Base-by-base conservation (phyloP, 1,140 invertebrate species). In the Drosophila repletoides region DNA sequence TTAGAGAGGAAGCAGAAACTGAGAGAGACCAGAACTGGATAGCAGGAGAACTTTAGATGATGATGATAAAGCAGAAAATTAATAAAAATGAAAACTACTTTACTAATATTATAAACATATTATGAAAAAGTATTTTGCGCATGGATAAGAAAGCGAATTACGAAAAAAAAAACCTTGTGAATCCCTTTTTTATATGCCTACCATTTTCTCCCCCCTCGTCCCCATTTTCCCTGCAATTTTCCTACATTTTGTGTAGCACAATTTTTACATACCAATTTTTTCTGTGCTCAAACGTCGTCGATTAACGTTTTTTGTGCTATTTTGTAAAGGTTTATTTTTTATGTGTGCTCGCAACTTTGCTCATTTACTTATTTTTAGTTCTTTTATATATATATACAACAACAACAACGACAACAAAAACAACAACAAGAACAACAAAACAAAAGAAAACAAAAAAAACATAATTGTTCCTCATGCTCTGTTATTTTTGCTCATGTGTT, bases 81-180 rank as follows among this genome's bases (percentile, higher is more conserved):
- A n/a, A n/a, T n/a, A n/a, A n/a, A 40, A 59, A 31, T 28, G 36
- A 61, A 55, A 68, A 48, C 58, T 79, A 75, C 80, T 86, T 84
- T 84, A 75, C 75, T 75, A 75, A 79, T 86, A 74, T 77, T 77
- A 79, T 84, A 72, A 80, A 68, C 74, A 84, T 86, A 80, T 86
- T 86, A 65, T 53, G 75, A 21, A 63, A 66, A 86, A 86, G 71
- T 75, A 69, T 45, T 58, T 58, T 56, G 51, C 28, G 36, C 26
- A 34, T 49, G 22, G 40, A n/a, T n/a, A n/a, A n/a, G n/a, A 49
- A 64, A 41, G 36, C 56, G 28, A 64, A 43, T 9, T 28, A 15
- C 45, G 26, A 49, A 55, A 51, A 26, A 14, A 45, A 22, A 48
- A 43, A 10, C 14, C 10, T 40, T 12, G 6, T 10, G 48, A 17